Percentiles rank a stretch among this genome's conserved stretches.
Evolutionary conservation across 2,113 vertebrate species (phyloP).

Genomic region (Nothocercus julius): DNA sequence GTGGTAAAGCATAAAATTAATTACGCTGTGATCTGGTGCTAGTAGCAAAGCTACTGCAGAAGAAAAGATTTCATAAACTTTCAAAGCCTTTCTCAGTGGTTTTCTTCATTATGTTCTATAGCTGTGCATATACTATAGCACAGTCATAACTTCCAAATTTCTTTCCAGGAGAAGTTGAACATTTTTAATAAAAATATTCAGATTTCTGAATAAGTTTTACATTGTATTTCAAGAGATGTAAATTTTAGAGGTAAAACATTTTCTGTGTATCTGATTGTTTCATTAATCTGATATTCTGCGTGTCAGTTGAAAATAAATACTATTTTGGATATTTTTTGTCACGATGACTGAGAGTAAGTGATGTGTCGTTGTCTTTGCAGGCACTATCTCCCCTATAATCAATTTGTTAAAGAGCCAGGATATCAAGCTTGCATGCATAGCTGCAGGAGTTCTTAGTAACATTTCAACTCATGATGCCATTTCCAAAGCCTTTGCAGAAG

Average conservation of each 20-base stretch:
- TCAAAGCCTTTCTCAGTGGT: no score
- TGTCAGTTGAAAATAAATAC: no score
- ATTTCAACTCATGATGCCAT: conserved; percentile 65
- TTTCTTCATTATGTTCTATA: no score
- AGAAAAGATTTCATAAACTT: background rate
- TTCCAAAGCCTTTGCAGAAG: conserved; percentile 58
- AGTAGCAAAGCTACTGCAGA: background rate
- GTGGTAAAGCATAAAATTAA: background rate
- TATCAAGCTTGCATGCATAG: conserved; percentile 70
- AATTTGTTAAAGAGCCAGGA: conserved; percentile 58
- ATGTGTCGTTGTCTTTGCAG: conserved; percentile 34
- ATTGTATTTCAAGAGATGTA: no score
- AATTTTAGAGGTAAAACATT: no score
- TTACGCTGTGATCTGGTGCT: background rate
- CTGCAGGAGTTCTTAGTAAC: conserved; percentile 77
- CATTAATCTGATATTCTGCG: no score
- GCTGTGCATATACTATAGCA: no score
- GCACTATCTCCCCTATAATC: conserved; percentile 74
- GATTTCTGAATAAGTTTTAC: no score
- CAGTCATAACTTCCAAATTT: no score
- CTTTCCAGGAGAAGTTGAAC: no score
- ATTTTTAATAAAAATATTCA: no score
- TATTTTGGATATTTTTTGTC: background rate
- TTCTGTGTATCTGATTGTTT: no score
- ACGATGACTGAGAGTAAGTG: background rate